phyloP scores from a whole-genome alignment of 2,888 invertebrate species.

The Geotrupes spiniger region DNA sequence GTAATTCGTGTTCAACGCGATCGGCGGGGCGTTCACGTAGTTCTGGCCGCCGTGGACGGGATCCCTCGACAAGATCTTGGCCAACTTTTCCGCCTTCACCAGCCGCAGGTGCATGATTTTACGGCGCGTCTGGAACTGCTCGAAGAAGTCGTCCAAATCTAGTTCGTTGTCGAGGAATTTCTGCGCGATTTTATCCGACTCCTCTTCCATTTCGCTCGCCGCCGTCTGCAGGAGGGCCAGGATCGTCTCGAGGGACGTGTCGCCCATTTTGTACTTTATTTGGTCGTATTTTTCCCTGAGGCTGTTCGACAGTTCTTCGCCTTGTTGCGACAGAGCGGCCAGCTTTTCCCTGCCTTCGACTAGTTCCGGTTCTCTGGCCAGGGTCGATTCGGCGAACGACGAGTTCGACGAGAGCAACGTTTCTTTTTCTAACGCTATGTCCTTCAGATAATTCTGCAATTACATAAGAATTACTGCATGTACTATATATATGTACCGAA shows the following conservation, averaged over 20 bases:
- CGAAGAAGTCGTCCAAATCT: constrained; percentile 79
- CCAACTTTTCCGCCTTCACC: constrained; percentile 92
- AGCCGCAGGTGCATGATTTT: constrained; percentile 77
- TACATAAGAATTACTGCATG: not conserved
- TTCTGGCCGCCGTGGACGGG: constrained; percentile 35
- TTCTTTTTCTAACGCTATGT: constrained; percentile 80
- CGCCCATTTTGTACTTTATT: constrained; percentile 72
- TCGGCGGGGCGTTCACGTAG: constrained; percentile 47
- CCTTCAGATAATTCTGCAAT: constrained; percentile 64
- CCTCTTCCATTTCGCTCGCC: constrained; percentile 89
- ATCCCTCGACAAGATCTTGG: constrained; percentile 60
- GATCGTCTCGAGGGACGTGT: constrained; percentile 80
- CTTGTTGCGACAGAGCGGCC: constrained; percentile 64
- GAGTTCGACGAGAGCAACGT: constrained; percentile 84
- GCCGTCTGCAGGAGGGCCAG: constrained; percentile 86
- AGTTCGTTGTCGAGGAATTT: constrained; percentile 72
- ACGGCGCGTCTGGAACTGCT: constrained; percentile 75
- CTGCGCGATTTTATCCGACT: constrained; percentile 81
- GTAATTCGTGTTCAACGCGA: constrained; percentile 48
- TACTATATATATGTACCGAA: not conserved
- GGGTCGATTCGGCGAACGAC: constrained; percentile 86
- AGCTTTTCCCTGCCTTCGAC: constrained; percentile 71
- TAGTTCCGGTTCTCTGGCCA: constrained; percentile 80
- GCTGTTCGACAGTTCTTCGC: constrained; percentile 62
- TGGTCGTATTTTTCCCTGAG: constrained; percentile 76